phyloP scores from a whole-genome alignment of 64 coral and sea anemone genomes.

The Anthopleura sola region DNA sequence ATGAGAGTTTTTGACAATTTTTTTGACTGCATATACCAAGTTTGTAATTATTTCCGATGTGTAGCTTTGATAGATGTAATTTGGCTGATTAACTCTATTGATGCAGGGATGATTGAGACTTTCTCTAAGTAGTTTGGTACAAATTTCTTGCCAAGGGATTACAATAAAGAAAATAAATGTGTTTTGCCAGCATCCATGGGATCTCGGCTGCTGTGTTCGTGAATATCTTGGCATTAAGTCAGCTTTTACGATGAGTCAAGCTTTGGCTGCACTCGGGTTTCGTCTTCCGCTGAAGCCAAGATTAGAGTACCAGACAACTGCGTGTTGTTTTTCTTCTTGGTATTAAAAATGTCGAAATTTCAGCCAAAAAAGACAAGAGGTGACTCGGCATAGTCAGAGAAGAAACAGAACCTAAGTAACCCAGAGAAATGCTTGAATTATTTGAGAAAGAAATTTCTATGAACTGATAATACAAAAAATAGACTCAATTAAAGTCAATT shows the following conservation, averaged over 20 bases:
- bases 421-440: too few relatives aligned
- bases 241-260: neutral
- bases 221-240: slow-evolving; percentile 11
- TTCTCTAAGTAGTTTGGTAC: neutral
- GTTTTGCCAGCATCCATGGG: neutral
- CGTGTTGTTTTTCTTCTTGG: neutral
- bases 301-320: neutral
- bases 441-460: neutral
- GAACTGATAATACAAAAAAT: neutral
- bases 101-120: neutral
- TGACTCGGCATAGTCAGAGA: neutral
- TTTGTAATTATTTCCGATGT: neutral
- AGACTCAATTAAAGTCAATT: neutral
- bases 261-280: neutral
- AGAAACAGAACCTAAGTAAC: neutral
- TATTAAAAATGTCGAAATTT: neutral
- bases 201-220: neutral
- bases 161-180: neutral
- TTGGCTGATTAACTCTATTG: neutral
- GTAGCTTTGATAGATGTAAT: neutral
- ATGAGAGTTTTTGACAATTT: neutral
- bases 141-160: neutral
- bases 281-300: slow-evolving; percentile 1
- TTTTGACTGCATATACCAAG: neutral
- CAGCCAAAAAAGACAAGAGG: neutral